Evolutionary conservation across 2,888 invertebrate species (phyloP).

Genomic region (Bhutanitis thaidina): DNA sequence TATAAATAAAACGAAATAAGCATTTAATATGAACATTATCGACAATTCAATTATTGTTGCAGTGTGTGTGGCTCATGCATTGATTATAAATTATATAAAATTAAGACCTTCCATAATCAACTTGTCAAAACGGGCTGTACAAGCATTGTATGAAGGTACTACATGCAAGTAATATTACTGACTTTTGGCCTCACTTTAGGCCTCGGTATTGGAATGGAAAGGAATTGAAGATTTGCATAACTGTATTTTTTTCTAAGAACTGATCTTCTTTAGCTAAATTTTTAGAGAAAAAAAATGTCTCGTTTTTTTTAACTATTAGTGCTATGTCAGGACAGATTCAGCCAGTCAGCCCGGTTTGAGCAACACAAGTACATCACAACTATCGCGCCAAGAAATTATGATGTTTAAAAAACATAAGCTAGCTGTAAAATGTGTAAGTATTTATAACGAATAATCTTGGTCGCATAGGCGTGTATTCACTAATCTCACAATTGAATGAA

Average conservation of each 20-base stretch:
- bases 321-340: no score
- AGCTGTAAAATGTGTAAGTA: slow-evolving; percentile 2
- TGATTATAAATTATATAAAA: slow-evolving; percentile 21
- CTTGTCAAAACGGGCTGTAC: slow-evolving; percentile 6
- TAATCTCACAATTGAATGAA: neutral
- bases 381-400: slow-evolving; percentile 30
- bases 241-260: no score
- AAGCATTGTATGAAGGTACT: neutral
- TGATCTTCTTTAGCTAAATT: no score
- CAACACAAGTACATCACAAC: slow-evolving; percentile 40
- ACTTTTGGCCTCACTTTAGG: no score
- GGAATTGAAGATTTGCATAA: no score
- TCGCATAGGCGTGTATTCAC: neutral
- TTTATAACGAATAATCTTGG: neutral
- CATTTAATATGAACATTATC: slow-evolving; percentile 52
- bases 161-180: neutral
- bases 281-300: no score
- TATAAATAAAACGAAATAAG: slow-evolving; percentile 68
- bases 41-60: slow-evolving; percentile 46
- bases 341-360: slow-evolving; percentile 9
- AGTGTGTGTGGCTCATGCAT: slow-evolving; percentile 31
- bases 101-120: neutral
- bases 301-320: no score
- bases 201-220: no score
- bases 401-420: slow-evolving; percentile 6